Conservation (phyloP, 2,888 invertebrate genomes). For the Sarcophaga carnaria region DNA sequence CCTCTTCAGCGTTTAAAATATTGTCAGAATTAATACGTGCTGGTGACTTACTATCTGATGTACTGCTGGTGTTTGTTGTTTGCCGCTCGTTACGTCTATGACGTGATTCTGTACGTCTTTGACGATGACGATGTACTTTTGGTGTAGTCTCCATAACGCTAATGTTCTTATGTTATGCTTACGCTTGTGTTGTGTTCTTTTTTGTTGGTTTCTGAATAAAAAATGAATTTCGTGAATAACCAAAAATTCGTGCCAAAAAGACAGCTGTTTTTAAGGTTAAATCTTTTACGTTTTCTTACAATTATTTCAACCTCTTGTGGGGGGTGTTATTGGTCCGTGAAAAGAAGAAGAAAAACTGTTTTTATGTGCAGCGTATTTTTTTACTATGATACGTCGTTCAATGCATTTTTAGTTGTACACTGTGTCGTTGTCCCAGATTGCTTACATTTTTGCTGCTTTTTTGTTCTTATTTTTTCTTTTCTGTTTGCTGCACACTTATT, state of each 20-base stretch:
- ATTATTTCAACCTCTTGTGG: constrained; percentile 37
- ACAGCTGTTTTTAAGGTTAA: constrained; percentile 69
- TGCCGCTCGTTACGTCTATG: constrained; percentile 76
- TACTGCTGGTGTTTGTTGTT: constrained; percentile 70
- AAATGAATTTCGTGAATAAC: neutral
- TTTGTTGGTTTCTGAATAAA: neutral
- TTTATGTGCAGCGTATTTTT: neutral
- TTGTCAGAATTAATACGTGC: constrained; percentile 47
- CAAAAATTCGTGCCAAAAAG: constrained; percentile 8
- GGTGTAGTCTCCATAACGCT: constrained; percentile 79
- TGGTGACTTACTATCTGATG: constrained; percentile 72
- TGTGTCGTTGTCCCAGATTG: constrained; percentile 47
- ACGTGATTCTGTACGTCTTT: constrained; percentile 79
- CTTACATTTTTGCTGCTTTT: constrained; percentile 50
- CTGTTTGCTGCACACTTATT: constrained; percentile 13
- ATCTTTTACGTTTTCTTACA: constrained; percentile 40
- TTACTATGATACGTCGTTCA: constrained; percentile 43
- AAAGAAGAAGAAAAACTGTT: no score
- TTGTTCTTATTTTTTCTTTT: neutral
- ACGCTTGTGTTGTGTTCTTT: neutral
- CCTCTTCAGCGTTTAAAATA: constrained; percentile 70
- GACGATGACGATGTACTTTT: constrained; percentile 81
- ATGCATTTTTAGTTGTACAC: constrained; percentile 35
- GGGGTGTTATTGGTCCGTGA: constrained; percentile 21
- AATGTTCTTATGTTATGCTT: neutral